Evolutionary conservation across 1,140 invertebrate species (phyloP), one percentile per base, ranked within the genome.

Genomic region (Dendrolimus kikuchii): DNA sequence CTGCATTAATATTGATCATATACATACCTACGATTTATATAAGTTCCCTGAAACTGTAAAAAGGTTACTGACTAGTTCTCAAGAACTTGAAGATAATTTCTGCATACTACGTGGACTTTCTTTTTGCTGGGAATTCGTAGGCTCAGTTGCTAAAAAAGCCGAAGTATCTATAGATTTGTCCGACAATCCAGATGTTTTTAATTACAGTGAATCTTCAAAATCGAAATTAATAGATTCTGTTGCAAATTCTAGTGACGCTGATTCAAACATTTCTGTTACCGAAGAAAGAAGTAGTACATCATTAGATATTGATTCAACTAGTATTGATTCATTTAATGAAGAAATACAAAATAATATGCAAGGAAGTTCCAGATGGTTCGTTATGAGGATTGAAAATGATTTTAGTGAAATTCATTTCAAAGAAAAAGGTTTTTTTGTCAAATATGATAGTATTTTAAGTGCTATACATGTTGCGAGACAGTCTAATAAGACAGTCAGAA

Each of bases 301-400:
- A 45, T 45, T 23, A 10, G 23, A 23, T 45, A 23, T 45, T 45
- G 43, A 45, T 10, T 45, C 43, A 23, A 10, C 23, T 23, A 45
- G 43, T 9, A 9, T 45, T n/a, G 43, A 45, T 45, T 6, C 9
- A 8, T n/a, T 3, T 45, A 45, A 23, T 4, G 5, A n/a, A 10
- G 43, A 45, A 10, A 5, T 38, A 37, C 39, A 48, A 47, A 51
- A 37, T 51, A 49, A 7, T 37, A 40, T 7, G 38, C 40, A 40
- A 37, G 10, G 38, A 49, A 57, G 51, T 50, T 81, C 81, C 38
- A 84, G 79, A 65, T 86, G 83, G 83, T 86, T 85, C 66, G 56
- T 85, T 7, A 81, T 86, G 78, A 82, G 64, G 5, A 45, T 86
- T 40, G 81, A 83, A 74, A 74, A 86, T 53, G 81, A 85, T 70